A percentile compares a stretch with the other conserved stretches of the same genome.
Conservation (phyloP, 1,140 invertebrate species). For the Amphibalanus amphitrite region DNA sequence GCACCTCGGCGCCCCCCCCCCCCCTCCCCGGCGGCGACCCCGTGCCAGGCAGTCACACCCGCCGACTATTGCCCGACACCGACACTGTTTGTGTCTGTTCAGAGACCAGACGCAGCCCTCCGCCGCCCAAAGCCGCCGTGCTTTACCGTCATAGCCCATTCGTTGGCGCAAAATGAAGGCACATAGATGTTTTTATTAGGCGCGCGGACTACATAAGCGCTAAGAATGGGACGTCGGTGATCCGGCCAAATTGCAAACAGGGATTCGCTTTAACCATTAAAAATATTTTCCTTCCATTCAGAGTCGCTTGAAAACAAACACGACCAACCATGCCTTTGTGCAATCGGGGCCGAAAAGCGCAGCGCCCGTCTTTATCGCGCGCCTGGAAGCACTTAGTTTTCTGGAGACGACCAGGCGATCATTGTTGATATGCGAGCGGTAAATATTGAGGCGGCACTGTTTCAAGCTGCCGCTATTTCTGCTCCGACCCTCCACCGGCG, state of each 20-base stretch:
- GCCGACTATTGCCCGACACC: not conserved
- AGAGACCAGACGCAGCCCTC: not conserved
- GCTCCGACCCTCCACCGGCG: not conserved
- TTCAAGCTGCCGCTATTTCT: not conserved
- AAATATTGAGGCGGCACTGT: not conserved
- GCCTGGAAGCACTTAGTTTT: not conserved
- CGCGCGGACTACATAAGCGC: not conserved
- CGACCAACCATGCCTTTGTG: not conserved
- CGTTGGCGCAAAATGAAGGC: not conserved
- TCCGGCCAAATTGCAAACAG: not conserved
- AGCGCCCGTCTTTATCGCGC: not conserved
- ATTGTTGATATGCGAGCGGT: not conserved
- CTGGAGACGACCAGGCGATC: not conserved
- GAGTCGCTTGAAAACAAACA: not conserved
- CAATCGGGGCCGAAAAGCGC: not conserved
- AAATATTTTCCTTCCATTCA: constrained; percentile 2
- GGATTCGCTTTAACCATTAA: not conserved
- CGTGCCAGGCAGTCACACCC: not conserved
- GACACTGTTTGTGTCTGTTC: not conserved
- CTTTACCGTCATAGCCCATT: not conserved
- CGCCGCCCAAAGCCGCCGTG: not conserved
- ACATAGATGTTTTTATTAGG: not conserved
- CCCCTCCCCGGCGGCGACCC: no score
- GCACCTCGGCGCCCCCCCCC: no score
- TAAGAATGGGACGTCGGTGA: not conserved